phyloP scores from a whole-genome alignment of 2,113 vertebrate species.

The Phrynosoma platyrhinos region DNA sequence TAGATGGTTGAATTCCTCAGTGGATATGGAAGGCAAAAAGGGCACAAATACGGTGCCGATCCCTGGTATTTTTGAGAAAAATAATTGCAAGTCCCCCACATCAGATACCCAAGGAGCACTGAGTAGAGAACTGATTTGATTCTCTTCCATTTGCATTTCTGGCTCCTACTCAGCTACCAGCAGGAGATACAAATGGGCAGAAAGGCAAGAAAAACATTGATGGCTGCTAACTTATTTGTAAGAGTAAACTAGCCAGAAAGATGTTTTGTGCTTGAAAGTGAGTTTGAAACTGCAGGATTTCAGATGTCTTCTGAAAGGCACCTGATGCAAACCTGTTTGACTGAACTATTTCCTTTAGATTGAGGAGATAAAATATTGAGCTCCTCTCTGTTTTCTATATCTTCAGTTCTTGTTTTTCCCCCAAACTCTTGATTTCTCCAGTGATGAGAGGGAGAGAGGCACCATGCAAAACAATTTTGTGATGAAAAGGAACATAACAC shows the following conservation, averaged over 20 bases:
- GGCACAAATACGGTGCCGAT: too few relatives aligned
- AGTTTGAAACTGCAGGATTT: conserved; percentile 1
- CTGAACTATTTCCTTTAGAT: too few relatives aligned
- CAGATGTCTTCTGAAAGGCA: too few relatives aligned
- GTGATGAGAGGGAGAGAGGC: conserved; percentile 18
- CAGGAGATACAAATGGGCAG: not conserved
- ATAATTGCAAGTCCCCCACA: too few relatives aligned
- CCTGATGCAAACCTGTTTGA: too few relatives aligned
- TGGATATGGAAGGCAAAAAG: too few relatives aligned
- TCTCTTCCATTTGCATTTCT: not conserved
- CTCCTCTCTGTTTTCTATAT: conserved; percentile 71
- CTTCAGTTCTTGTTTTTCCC: conserved; percentile 72
- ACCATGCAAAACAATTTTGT: conserved; percentile 75
- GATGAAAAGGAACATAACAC: conserved; percentile 73
- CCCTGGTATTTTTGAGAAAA: too few relatives aligned
- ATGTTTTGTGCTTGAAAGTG: not conserved
- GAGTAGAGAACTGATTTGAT: not conserved
- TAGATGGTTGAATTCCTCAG: too few relatives aligned
- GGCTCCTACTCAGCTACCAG: not conserved
- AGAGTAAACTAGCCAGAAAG: not conserved
- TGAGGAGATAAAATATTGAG: conserved; percentile 51
- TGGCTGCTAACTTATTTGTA: not conserved
- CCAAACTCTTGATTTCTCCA: conserved; percentile 67
- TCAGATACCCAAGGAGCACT: too few relatives aligned
- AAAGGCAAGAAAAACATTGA: conserved; percentile 12